Evolutionary conservation across 2,113 vertebrate genomes (phyloP).

Genomic region (Gopherus evgoodei): DNA sequence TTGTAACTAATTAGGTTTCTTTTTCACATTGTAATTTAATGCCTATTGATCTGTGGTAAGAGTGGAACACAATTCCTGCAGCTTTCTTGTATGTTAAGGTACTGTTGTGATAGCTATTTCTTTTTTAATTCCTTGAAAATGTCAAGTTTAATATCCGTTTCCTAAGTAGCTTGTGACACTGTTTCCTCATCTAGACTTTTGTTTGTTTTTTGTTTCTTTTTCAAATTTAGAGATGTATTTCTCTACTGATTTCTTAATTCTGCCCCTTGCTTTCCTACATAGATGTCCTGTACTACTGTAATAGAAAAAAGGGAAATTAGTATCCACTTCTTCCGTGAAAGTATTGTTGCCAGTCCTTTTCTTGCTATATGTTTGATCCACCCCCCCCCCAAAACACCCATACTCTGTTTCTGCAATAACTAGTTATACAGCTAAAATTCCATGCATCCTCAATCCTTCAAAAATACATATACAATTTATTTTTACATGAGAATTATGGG

Average conservation of each 20-base stretch:
- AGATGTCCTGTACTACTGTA: rapidly evolving
- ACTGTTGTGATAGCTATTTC: conserved; percentile 44
- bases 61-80: conserved; percentile 23
- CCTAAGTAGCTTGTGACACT: not conserved
- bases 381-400: not conserved
- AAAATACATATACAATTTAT: not conserved
- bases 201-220: not conserved
- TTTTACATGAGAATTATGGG: not conserved
- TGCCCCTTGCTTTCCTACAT: not conserved
- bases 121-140: conserved; percentile 43
- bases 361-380: not conserved
- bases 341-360: not conserved
- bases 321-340: not conserved
- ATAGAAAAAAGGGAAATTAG: not conserved
- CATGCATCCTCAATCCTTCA: not conserved
- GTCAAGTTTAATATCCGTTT: not conserved
- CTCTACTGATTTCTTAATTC: not conserved
- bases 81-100: conserved; percentile 36
- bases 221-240: not conserved
- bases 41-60: conserved; percentile 47
- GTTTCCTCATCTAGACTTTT: not conserved
- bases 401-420: not conserved
- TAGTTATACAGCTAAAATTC: not conserved
- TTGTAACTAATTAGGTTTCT: conserved; percentile 39
- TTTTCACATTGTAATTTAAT: conserved; percentile 46